Evolutionary conservation across 2,888 invertebrate species (phyloP), one percentile per base, ranked within the genome.

Genomic region (Heteropelma amictum): DNA sequence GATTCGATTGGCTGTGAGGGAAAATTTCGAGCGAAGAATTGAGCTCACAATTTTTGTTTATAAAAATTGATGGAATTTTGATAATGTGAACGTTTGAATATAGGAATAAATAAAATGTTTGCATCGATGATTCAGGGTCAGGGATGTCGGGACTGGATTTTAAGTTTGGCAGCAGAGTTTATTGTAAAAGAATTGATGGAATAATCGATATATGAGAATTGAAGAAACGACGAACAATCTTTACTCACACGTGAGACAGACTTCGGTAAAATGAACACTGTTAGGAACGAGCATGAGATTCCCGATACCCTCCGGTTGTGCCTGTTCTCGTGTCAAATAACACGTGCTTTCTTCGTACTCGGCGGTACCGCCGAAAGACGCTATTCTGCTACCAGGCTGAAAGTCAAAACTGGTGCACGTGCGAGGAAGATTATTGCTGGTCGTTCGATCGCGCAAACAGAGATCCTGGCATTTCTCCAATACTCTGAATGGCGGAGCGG

Each of bases 281-380:
- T 96, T 96, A 0, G 96, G 96, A 6, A 96, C 95, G 69, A 95
- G 92, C 93, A 96, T 95, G n/a, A 97, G 91, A 77, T 94, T 95
- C 33, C 96, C 97, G 49, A 96, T 95, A 40, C 97, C 97, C 89
- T 97, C 97, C 0, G 97, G 96, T 60, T 94, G 93, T 0, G 96
- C 95, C 79, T 96, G 95, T 87, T 97, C 96, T 33, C 95, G 91
- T 0, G 96, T 96, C 77, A 97, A 89, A 87, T 95, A 96, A 85
- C 97, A 97, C 12, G 95, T 94, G 8, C 96, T 96, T 85, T 97
- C 96, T 85, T 97, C 97, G 85, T 95, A 96, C 84, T 96, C 96
- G 0, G 95, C 94, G 77, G 93, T 93, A 0, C 91, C 92, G 79
- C 94, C 95, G 83, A 94, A 96, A 0, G 95, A 95, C 30, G 95